Percentiles rank a stretch among this genome's conserved stretches.
phyloP scores from a whole-genome alignment of 2,113 vertebrate species.

The Elephas maximus region DNA sequence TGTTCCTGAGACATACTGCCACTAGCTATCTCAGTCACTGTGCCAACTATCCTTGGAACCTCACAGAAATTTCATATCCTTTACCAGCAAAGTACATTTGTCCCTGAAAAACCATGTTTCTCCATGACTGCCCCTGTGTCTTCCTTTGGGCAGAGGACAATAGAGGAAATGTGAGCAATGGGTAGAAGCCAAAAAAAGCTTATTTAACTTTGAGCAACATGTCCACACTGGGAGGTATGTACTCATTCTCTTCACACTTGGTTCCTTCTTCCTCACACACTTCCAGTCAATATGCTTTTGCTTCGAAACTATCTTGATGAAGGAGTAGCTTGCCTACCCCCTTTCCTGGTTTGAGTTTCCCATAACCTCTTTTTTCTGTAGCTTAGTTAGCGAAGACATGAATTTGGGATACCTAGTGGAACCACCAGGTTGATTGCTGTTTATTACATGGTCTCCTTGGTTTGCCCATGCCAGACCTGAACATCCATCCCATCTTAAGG shows the following conservation, averaged over 20 bases:
- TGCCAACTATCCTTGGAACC: not conserved
- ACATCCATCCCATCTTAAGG: not conserved
- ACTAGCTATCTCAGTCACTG: not conserved
- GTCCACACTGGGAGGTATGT: not conserved
- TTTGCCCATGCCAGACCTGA: not conserved
- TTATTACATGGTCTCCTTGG: not conserved
- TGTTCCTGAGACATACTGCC: not conserved
- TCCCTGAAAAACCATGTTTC: not conserved
- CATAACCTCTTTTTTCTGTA: not conserved
- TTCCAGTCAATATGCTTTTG: not conserved
- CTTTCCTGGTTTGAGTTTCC: not conserved
- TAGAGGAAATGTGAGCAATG: not conserved
- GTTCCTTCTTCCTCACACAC: not conserved
- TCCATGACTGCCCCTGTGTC: not conserved
- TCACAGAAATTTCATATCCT: not conserved
- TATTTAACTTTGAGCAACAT: not conserved
- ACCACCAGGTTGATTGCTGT: no score
- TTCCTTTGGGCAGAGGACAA: not conserved
- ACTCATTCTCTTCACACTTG: not conserved
- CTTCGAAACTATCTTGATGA: not conserved
- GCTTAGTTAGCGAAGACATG: not conserved
- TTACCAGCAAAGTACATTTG: not conserved
- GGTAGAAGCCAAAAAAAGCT: not conserved
- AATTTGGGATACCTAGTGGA: not conserved
- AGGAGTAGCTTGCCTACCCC: not conserved